A percentile compares a stretch with the other conserved stretches of the same genome.
Conservation (phyloP, 2,888 invertebrate genomes). For the Harpalus rufipes region DNA sequence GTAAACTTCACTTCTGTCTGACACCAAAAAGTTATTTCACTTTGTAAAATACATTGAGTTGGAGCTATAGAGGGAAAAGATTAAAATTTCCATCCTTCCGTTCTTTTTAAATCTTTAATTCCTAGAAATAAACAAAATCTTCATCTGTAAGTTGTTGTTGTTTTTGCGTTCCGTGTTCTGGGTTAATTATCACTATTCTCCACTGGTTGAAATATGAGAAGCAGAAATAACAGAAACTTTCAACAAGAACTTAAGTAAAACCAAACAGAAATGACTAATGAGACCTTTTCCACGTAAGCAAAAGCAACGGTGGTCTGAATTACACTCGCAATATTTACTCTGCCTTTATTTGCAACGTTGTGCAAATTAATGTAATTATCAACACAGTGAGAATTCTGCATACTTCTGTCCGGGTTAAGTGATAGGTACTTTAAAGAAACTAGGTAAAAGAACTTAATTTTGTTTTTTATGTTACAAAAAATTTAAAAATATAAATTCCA, state of each 20-base stretch:
- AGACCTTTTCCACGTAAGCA: conserved; percentile 4
- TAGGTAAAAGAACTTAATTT: background rate
- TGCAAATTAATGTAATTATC: conserved; percentile 6
- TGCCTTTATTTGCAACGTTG: conserved; percentile 1
- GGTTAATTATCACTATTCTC: background rate
- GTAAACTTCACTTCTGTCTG: no score
- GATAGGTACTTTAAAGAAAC: background rate
- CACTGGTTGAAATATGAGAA: conserved; percentile 20
- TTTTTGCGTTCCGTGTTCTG: background rate
- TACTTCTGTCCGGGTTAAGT: background rate
- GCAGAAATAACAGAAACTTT: conserved; percentile 19
- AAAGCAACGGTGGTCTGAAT: conserved; percentile 14
- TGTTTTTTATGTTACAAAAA: background rate
- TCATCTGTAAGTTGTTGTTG: background rate
- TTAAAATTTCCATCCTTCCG: no score
- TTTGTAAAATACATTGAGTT: no score
- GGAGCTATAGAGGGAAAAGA: no score
- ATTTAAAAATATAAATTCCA: no score
- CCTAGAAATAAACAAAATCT: background rate
- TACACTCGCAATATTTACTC: conserved; percentile 7
- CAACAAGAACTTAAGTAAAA: conserved; percentile 9
- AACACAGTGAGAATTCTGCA: background rate
- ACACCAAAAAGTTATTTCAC: no score
- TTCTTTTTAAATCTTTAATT: background rate
- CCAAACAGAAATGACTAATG: conserved; percentile 23